phyloP scores from a whole-genome alignment of 2,113 vertebrate species.

The Odocoileus hemionus region DNA sequence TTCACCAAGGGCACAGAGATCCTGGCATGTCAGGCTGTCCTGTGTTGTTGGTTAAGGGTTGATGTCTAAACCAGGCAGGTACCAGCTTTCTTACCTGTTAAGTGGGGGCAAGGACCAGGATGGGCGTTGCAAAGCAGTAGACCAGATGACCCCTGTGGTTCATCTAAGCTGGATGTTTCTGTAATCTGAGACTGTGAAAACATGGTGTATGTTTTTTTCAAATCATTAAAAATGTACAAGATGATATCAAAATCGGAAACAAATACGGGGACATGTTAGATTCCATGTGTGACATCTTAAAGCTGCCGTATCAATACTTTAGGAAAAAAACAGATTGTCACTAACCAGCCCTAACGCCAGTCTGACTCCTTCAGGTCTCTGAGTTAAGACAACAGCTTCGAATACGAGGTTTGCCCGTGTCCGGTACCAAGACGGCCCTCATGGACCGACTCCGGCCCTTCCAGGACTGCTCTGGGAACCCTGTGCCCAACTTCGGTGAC shows the following conservation, averaged over 20 bases:
- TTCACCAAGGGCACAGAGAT: no score
- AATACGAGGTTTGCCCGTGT: conserved; percentile 94
- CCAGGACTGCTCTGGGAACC: conserved; percentile 84
- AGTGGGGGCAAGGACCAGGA: no score
- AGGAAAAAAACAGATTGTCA: no score
- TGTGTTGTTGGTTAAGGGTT: not conserved
- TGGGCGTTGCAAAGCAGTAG: not conserved
- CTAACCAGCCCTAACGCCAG: not conserved
- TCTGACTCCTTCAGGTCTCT: conserved; percentile 85
- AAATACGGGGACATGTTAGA: not conserved
- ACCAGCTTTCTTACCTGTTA: not conserved
- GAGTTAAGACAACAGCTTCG: conserved; percentile 96
- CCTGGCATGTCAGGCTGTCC: accelerated
- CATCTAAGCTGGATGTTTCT: not conserved
- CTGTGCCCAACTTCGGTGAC: conserved; percentile 85
- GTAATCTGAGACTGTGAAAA: not conserved
- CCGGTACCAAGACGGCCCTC: conserved; percentile 94
- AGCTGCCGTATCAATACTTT: not conserved
- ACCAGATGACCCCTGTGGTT: not conserved
- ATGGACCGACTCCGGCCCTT: conserved; percentile 95
- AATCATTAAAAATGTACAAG: not conserved
- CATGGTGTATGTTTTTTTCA: no score
- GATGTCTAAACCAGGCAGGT: not conserved
- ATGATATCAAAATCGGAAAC: not conserved
- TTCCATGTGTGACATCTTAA: not conserved